Base-by-base conservation (phyloP, 2,888 invertebrate species). In the Drosophila merina region DNA sequence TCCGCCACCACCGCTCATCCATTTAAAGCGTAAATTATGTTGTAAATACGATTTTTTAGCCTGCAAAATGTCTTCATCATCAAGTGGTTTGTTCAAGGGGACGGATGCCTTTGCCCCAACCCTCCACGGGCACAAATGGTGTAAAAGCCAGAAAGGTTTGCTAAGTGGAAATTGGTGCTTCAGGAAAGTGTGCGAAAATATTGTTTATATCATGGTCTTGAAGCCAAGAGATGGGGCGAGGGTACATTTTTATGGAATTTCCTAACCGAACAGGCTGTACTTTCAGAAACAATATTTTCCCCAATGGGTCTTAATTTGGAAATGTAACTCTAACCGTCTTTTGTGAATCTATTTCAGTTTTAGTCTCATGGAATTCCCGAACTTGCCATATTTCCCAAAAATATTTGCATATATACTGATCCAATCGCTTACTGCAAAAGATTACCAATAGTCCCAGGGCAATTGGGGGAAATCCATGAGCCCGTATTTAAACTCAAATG, bases 11-110 rank as follows among this genome's bases (percentile, higher is more conserved):
- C 7, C 64, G 51, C 40, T 25, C 9, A 25, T 10, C 44, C 44
- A 25, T 44, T 68, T 76, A 72, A 75, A 81, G 82, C 79, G 76
- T 67, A 79, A 87, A 82, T 87, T 79, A 87, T 85, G 86, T 85
- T 85, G 87, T 85, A 88, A 83, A 86, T 74, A 83, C 78, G 72
- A 76, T 82, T 87, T 87, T 79, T 83, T 52, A 83, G 72, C 72
- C 70, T 63, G 79, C 64, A 62, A 86, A 86, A 84, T 88, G 78
- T 86, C 84, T 84, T 84, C 76, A 81, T 88, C 77, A 73, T 79
- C 86, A 87, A 85, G 83, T 72, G 75, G 69, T 60, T 56, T 50
- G 60, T 55, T 66, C 58, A 75, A 69, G 64, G 75, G 44, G 9
- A 44, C 9, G 52, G 54, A 31, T 31, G 10, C 42, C 31, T 6